Base-by-base conservation (phyloP, 2,113 vertebrate genomes). In the Irena cyanogastra region DNA sequence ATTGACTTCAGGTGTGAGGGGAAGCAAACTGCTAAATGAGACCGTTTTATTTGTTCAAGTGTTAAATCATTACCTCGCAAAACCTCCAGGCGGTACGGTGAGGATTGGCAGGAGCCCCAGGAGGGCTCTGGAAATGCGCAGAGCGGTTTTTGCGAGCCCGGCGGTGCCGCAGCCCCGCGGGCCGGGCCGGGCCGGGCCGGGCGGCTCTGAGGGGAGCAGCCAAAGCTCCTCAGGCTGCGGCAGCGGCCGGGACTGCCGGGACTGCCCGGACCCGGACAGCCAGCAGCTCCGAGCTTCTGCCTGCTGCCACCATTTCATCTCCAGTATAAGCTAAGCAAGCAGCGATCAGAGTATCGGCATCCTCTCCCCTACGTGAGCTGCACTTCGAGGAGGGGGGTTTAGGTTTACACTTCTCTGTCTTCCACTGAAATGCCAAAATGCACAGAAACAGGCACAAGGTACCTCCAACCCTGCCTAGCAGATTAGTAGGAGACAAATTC, bases 191-290 rank as follows among this genome's bases (percentile, higher is more conserved):
- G 52, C 28, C 31, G 31, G 54, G 53, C 53, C 7, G 53, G 53
- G 20, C 54, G 5, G 30, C 31, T 31, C 31, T 9, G 53, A 54
- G 53, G 18, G 54, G 54, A n/a, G 54, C 54, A 21, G 56, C 21
- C 33, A 21, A 22, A 35, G 56, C n/a, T 23, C n/a, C 56, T 22
- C 13, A 11, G 17, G 6, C 45, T 22, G 15, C n/a, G 20, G 30
- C n/a, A 41, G 14, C 7, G 7, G 7, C 4, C 1, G 15, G 19
- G 20, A 15, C 1, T 5, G 6, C 3, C 19, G 61, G 31, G 27
- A 45, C 14, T 16, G 20, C 35, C 42, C 8, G 8, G 20, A 37
- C 9, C n/a, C n/a, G n/a, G n/a, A n/a, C n/a, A n/a, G n/a, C n/a
- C n/a, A n/a, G n/a, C n/a, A n/a, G n/a, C n/a, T n/a, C n/a, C n/a